Evolutionary conservation across 2,797 vertebrate genomes (phyloP).

Genomic region (Chrosomus eos): DNA sequence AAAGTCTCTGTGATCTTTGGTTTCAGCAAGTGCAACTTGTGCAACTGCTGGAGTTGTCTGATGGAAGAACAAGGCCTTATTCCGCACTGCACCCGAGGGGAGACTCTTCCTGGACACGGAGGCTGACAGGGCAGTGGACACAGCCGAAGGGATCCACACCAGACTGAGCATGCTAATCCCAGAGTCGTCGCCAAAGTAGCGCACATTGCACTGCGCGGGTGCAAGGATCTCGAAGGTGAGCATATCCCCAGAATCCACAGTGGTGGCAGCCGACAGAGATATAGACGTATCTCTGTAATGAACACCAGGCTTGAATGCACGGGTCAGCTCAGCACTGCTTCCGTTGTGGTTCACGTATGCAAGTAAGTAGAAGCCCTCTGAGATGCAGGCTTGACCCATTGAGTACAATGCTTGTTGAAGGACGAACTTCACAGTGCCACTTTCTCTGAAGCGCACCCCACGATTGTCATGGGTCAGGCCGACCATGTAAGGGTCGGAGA

Average conservation of each 20-base stretch:
- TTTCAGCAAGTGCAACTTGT: slow-evolving; percentile 79
- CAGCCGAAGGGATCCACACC: slow-evolving; percentile 84
- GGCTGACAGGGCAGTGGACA: slow-evolving; percentile 83
- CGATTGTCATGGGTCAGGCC: slow-evolving; percentile 83
- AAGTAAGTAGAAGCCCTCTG: slow-evolving; percentile 83
- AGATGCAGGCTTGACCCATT: slow-evolving; percentile 84
- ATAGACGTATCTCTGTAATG: slow-evolving; percentile 89
- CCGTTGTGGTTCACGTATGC: slow-evolving; percentile 85
- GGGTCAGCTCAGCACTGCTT: slow-evolving; percentile 79
- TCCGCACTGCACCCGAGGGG: slow-evolving; percentile 84
- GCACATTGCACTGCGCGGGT: slow-evolving; percentile 83
- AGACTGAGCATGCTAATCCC: slow-evolving; percentile 86
- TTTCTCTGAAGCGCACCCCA: slow-evolving; percentile 84
- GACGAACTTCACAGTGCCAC: slow-evolving; percentile 84
- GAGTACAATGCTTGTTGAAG: slow-evolving; percentile 89
- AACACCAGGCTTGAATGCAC: slow-evolving; percentile 82
- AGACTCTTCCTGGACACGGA: slow-evolving; percentile 78
- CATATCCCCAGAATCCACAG: slow-evolving; percentile 79
- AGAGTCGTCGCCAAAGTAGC: slow-evolving; percentile 86
- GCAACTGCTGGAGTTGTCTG: slow-evolving; percentile 76
- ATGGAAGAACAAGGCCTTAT: slow-evolving; percentile 85
- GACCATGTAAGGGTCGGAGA: slow-evolving; percentile 87
- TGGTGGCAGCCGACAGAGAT: slow-evolving; percentile 78
- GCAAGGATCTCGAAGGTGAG: slow-evolving; percentile 86
- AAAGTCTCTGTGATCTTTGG: slow-evolving; percentile 77